phyloP scores from a whole-genome alignment of 2,888 invertebrate genomes.

The Heteromurus nitidus region DNA sequence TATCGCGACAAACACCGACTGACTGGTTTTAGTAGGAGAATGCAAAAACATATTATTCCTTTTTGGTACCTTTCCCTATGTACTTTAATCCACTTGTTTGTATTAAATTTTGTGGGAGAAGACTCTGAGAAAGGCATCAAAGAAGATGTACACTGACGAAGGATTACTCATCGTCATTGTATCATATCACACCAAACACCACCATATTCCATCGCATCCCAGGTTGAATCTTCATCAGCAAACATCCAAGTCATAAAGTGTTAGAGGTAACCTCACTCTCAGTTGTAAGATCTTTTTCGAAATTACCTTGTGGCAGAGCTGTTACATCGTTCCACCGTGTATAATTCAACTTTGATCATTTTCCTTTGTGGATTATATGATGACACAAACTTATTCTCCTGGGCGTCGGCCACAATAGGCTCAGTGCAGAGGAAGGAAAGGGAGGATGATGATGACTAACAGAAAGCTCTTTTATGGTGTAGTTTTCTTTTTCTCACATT shows the following conservation, averaged over 20 bases:
- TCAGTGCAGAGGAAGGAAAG: neutral
- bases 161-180: no score
- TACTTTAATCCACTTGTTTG: no score
- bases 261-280: no score
- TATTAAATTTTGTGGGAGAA: no score
- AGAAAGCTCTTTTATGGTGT: neutral
- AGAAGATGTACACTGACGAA: no score
- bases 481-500: neutral
- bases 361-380: neutral
- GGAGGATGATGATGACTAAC: neutral
- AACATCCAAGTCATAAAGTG: no score
- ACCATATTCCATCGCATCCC: no score
- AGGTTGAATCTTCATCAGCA: no score
- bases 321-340: neutral
- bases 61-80: neutral
- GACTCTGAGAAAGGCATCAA: no score
- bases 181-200: no score
- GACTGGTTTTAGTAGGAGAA: neutral
- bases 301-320: no score
- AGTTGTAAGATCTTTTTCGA: no score
- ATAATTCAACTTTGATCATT: slow-evolving; percentile 16
- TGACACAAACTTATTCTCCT: slow-evolving; percentile 8
- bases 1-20: neutral
- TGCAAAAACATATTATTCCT: neutral
- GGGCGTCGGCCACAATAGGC: slow-evolving; percentile 25